Evolutionary conservation across 2,888 invertebrate genomes (phyloP), one percentile per base, ranked within the genome.

Genomic region (Pteria penguin): DNA sequence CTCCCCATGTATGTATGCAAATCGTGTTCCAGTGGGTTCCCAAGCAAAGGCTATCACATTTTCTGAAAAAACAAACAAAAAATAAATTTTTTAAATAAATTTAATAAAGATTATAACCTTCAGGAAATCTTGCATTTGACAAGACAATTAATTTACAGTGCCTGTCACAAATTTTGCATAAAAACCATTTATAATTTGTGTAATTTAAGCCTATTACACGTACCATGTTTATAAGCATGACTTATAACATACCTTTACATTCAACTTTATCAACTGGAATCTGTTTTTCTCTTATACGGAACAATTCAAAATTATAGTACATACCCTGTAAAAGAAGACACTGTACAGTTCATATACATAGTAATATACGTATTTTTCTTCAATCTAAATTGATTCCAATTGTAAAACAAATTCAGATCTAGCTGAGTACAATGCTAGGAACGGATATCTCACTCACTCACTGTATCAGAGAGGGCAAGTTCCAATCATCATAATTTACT

Each of bases 291-390:
- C 97, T 94, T 96, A 99, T 97, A 90, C 99, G 98, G 94, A 99
- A 99, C 85, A 99, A 96, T 93, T 99, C 99, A 93, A 99, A 98
- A 92, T 98, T 99, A 93, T 97, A 98, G 88, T 97, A 98, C 95
- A 98, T 96, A 83, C 98, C 98, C 94, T 91, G 84, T 54, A 87
- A 87, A 79, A 62, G 71, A 72, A 22, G 63, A n/a, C n/a, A n/a
- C n/a, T n/a, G n/a, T n/a, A n/a, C n/a, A n/a, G n/a, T n/a, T n/a
- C n/a, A n/a, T n/a, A n/a, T n/a, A n/a, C n/a, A n/a, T n/a, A n/a
- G n/a, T n/a, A n/a, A n/a, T n/a, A n/a, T n/a, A n/a, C n/a, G n/a
- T n/a, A n/a, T n/a, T n/a, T n/a, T n/a, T n/a, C n/a, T n/a, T n/a
- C n/a, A n/a, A n/a, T n/a, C n/a, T n/a, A n/a, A n/a, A n/a, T n/a